Base-by-base conservation (phyloP, 2,888 invertebrate species). In the Eilema depressum region DNA sequence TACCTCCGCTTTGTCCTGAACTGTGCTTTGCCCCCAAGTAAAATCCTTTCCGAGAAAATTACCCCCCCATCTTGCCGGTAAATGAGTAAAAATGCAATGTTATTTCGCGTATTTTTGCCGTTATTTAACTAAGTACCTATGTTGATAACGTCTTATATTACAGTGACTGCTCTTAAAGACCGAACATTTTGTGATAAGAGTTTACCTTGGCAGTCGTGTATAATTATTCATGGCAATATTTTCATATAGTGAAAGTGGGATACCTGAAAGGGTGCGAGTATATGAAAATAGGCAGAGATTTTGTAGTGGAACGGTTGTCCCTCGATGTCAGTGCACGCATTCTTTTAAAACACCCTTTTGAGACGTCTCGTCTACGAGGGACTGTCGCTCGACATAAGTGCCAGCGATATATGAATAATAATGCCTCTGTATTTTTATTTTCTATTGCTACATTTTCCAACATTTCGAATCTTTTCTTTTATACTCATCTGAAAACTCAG, bases 301-400 rank as follows among this genome's bases (percentile, higher is more conserved):
- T 88, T 87, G 83, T 83, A 88, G 85, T 86, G 83, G 83, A 85
- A 83, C 85, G 80, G 76, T 85, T 86, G 81, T 86, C 88, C 89
- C 90, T 86, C 82, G 82, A 81, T 82, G 86, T 85, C 85, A 81
- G 79, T 85, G 89, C 86, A 87, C 88, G 87, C 88, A 89, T 90
- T 92, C 91, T 92, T 88, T 87, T 88, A 88, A 88, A 93, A 91
- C 89, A 89, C 90, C 91, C 92, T 91, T 92, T 93, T 89, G 92
- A 92, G 92, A 92, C 88, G 90, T 91, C 89, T 91, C 87, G 84
- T 81, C 86, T 88, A 87, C 82, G 84, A 85, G 88, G 85, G 89
- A 85, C 75, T 85, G 72, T 76, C 75, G 70, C 83, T 81, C 79
- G 70, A 78, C 80, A 77, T 81, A 86, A 86, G 85, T 84, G 82